Evolutionary conservation across 2,113 vertebrate genomes (phyloP), one percentile per base, ranked within the genome.

Genomic region (Dascyllus trimaculatus): DNA sequence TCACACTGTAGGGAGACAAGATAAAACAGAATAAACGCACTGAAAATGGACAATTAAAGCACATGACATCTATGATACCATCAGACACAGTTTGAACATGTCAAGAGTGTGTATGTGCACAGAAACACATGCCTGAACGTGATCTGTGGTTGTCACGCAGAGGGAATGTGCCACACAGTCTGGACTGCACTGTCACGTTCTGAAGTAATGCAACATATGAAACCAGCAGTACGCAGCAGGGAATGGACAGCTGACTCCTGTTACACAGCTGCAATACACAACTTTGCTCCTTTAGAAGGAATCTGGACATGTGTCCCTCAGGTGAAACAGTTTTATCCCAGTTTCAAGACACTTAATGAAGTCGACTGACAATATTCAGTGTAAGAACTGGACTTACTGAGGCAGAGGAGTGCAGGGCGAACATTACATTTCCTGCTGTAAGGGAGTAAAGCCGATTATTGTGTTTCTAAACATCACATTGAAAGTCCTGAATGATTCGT

Each of bases 131-230:
- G 40, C 40, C 13, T 43, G 13, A 43, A 43, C 8, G 40, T 15
- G 40, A 43, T 43, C 11, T 3, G 40, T 43, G 40, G 11, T 43
- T 4, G 4, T 46, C 48, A 46, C 11, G 40, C 9, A 32, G 22
- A 26, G 25, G 8, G 65, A 46, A 21, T 11, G 48, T n/a, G 32
- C 38, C 24, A 7, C 40, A 24, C 26, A 58, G 76, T 66, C 52
- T 58, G 25, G 8, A 45, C 35, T 2, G 49, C 13, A 11, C 49
- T 66, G 81, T 65, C 68, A 62, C 65, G 22, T 24, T 60, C 11
- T 62, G 52, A 81, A 43, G 72, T 26, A 58, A 48, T 14, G 15
- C 10, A 51, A 59, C 81, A 83, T 21, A 67, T 76, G 75, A 71
- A 56, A 62, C 40, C 69, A 65, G 72, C 54, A 70, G 67, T 40